phyloP scores from a whole-genome alignment of 2,888 invertebrate species.

The Stenodera caucasica region DNA sequence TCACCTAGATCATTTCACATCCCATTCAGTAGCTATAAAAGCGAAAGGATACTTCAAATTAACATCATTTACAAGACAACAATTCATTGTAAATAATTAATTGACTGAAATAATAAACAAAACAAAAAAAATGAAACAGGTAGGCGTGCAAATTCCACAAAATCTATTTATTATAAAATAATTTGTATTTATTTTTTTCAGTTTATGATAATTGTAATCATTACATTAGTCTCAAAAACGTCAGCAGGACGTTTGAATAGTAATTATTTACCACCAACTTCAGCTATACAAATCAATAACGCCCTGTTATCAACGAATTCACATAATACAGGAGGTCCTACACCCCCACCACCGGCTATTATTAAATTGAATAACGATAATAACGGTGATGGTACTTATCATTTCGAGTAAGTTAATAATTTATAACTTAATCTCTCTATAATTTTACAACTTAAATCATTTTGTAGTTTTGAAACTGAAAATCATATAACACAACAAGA shows the following conservation, averaged over 20 bases:
- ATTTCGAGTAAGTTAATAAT: constrained; percentile 58
- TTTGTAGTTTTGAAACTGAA: constrained; percentile 75
- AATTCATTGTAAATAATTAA: constrained; percentile 5
- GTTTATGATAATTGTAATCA: constrained; percentile 9
- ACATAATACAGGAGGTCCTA: constrained; percentile 41
- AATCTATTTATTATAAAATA: neutral
- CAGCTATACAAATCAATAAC: constrained; percentile 2
- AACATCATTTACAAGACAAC: constrained; percentile 22
- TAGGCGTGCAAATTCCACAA: constrained; percentile 13
- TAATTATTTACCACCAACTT: constrained; percentile 19
- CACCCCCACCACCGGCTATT: constrained; percentile 60
- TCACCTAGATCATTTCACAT: constrained; percentile 19
- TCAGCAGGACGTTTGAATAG: constrained; percentile 21
- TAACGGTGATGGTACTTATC: constrained; percentile 61
- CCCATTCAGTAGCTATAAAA: constrained; percentile 24
- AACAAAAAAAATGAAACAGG: constrained; percentile 23
- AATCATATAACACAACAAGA: constrained; percentile 43
- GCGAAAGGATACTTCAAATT: constrained; percentile 26
- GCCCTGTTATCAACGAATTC: neutral
- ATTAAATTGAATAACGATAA: constrained; percentile 60
- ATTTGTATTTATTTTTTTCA: constrained; percentile 11
- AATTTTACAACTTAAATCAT: constrained; percentile 13
- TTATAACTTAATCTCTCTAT: neutral
- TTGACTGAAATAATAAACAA: no score
- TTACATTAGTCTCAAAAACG: constrained; percentile 9